Conservation (phyloP, 2,113 vertebrate genomes). For the Ranitomeya variabilis region DNA sequence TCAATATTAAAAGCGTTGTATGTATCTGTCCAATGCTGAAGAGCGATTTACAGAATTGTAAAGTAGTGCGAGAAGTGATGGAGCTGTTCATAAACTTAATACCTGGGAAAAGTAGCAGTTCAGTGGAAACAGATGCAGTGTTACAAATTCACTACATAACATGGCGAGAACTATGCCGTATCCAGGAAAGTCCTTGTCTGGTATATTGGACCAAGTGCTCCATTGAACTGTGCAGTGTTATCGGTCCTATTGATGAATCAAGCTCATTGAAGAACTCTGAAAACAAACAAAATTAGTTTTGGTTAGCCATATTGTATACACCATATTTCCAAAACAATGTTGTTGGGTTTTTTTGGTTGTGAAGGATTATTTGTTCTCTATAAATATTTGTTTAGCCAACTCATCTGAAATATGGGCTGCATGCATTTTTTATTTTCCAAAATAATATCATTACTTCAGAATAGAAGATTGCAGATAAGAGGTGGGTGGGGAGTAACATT, state of each 20-base stretch:
- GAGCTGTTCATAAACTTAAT: slow-evolving; percentile 72
- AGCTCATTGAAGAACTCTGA: slow-evolving; percentile 98
- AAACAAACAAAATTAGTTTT: slow-evolving; percentile 49
- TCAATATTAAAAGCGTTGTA: not conserved
- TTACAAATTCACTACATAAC: slow-evolving; percentile 72
- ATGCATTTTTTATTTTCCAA: too few relatives aligned
- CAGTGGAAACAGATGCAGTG: slow-evolving; percentile 39
- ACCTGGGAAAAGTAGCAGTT: slow-evolving; percentile 71
- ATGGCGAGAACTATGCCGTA: slow-evolving; percentile 85
- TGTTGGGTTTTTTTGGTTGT: too few relatives aligned
- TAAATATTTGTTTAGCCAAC: not conserved
- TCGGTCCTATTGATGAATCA: slow-evolving; percentile 90
- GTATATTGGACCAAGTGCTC: slow-evolving; percentile 94
- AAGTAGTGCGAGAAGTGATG: slow-evolving; percentile 68
- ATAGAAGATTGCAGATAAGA: too few relatives aligned
- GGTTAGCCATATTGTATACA: not conserved
- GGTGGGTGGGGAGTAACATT: too few relatives aligned
- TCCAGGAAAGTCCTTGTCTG: slow-evolving; percentile 96
- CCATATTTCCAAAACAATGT: too few relatives aligned
- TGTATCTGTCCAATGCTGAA: slow-evolving; percentile 59
- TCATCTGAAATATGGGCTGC: not conserved
- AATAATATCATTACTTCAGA: too few relatives aligned
- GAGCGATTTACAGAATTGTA: slow-evolving; percentile 68
- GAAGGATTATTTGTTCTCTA: too few relatives aligned
- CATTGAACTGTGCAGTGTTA: slow-evolving; percentile 97